Evolutionary conservation across 2,797 vertebrate species (phyloP).

Genomic region (Syngnathus rostellatus): DNA sequence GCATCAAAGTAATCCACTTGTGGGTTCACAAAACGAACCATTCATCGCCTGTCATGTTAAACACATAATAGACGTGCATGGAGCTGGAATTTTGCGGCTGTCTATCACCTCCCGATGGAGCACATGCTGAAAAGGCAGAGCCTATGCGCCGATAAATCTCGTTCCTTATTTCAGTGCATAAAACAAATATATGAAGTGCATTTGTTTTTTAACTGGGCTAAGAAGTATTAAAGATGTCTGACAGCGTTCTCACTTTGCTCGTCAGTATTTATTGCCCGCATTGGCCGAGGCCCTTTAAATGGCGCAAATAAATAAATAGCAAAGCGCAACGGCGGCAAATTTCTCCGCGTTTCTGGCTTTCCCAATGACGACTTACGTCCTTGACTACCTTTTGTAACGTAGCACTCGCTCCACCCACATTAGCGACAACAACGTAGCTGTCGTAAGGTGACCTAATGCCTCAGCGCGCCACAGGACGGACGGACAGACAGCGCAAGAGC

Average conservation of each 20-base stretch:
- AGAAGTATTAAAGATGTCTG: slow-evolving; percentile 60
- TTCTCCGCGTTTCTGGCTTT: slow-evolving; percentile 53
- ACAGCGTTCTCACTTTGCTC: slow-evolving; percentile 63
- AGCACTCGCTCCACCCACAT: slow-evolving; percentile 35
- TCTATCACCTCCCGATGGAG: not conserved
- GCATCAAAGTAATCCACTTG: not conserved
- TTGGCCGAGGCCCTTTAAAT: slow-evolving; percentile 64
- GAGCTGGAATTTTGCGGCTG: not conserved
- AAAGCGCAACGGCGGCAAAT: slow-evolving; percentile 40
- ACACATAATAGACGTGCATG: not conserved
- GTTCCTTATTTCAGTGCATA: slow-evolving; percentile 48
- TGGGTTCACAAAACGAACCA: not conserved
- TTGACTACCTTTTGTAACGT: slow-evolving; percentile 55
- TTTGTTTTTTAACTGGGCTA: slow-evolving; percentile 53
- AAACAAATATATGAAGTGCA: slow-evolving; percentile 56
- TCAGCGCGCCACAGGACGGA: slow-evolving; percentile 52
- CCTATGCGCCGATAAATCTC: slow-evolving; percentile 33
- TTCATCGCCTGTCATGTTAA: not conserved
- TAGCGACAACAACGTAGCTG: slow-evolving; percentile 51
- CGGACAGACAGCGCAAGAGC: slow-evolving; percentile 54
- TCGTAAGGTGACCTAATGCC: slow-evolving; percentile 43
- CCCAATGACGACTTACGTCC: slow-evolving; percentile 62
- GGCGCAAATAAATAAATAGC: slow-evolving; percentile 65
- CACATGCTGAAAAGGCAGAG: slow-evolving; percentile 1
- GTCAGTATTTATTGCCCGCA: slow-evolving; percentile 66